Percentiles rank a stretch among this genome's conserved stretches.
Conservation (phyloP, 2,113 vertebrate species). For the Grus americana region DNA sequence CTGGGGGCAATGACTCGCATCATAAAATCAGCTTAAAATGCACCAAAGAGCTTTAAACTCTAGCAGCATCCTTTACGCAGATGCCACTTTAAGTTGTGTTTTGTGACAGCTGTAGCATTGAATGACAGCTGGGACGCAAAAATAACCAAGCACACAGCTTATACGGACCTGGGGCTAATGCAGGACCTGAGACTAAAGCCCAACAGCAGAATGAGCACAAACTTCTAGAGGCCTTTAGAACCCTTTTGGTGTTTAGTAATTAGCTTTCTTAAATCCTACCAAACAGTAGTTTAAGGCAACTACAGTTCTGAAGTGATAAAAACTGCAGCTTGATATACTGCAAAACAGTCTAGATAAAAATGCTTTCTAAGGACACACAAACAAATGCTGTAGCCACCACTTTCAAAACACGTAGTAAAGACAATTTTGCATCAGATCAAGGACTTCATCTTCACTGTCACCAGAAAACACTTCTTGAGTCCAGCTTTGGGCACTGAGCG, state of each 20-base stretch:
- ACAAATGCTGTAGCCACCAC: background rate
- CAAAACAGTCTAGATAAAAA: background rate
- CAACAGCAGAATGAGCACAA: background rate
- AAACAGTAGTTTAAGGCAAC: background rate
- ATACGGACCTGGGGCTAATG: background rate
- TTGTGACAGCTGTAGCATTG: slow-evolving; percentile 13
- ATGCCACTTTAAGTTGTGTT: slow-evolving; percentile 16
- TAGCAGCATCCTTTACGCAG: slow-evolving; percentile 29
- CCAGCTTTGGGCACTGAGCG: background rate
- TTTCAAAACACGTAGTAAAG: background rate
- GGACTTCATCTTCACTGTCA: background rate
- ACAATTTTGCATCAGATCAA: background rate
- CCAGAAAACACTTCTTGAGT: background rate
- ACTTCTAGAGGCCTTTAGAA: background rate
- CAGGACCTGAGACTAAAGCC: background rate
- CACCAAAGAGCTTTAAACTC: background rate
- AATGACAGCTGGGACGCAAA: slow-evolving; percentile 21
- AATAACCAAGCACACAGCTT: background rate
- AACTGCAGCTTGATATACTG: background rate
- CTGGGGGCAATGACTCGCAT: background rate
- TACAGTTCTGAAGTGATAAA: background rate
- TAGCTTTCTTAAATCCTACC: background rate
- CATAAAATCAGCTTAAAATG: slow-evolving; percentile 49
- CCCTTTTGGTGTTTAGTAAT: background rate
- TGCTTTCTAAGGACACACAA: background rate